phyloP scores from a whole-genome alignment of 2,797 vertebrate genomes.

The Labeo calbasu region DNA sequence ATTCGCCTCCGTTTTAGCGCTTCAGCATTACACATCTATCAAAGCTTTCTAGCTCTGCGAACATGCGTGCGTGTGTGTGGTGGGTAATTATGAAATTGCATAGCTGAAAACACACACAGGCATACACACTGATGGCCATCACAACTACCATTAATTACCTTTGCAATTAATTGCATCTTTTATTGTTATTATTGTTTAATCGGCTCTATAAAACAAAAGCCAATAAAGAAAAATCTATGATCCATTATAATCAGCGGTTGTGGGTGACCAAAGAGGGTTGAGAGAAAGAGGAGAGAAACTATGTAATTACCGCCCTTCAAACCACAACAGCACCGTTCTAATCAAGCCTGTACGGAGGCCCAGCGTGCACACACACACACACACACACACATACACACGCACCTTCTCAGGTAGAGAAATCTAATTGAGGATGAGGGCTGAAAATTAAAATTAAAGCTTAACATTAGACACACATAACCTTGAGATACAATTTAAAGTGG shows the following conservation, averaged over 20 bases:
- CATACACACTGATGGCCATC: slow-evolving; percentile 87
- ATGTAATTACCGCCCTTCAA: slow-evolving; percentile 56
- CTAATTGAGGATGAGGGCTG: slow-evolving; percentile 42
- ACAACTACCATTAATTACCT: slow-evolving; percentile 80
- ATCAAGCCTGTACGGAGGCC: slow-evolving; percentile 37
- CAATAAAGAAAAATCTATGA: slow-evolving; percentile 62
- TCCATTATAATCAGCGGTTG: slow-evolving; percentile 55
- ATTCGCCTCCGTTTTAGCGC: slow-evolving; percentile 93
- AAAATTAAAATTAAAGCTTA: slow-evolving; percentile 40
- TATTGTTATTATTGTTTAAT: slow-evolving; percentile 88
- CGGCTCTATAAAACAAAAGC: slow-evolving; percentile 86
- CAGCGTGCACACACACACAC: slow-evolving; percentile 10
- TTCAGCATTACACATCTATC: slow-evolving; percentile 92
- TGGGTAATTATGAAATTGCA: slow-evolving; percentile 51
- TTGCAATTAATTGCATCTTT: slow-evolving; percentile 86
- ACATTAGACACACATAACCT: slow-evolving; percentile 44
- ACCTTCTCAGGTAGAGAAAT: slow-evolving; percentile 41
- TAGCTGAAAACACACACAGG: slow-evolving; percentile 74
- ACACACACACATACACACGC: slow-evolving; percentile 25
- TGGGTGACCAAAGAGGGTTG: slow-evolving; percentile 49
- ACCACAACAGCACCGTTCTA: slow-evolving; percentile 53
- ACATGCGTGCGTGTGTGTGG: slow-evolving; percentile 45
- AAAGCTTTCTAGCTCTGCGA: slow-evolving; percentile 72
- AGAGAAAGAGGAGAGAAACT: slow-evolving; percentile 40
- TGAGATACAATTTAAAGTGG: slow-evolving; percentile 48